Evolutionary conservation across 2,797 vertebrate genomes (phyloP), one percentile per base, ranked within the genome.

Genomic region (Lacerta agilis): DNA sequence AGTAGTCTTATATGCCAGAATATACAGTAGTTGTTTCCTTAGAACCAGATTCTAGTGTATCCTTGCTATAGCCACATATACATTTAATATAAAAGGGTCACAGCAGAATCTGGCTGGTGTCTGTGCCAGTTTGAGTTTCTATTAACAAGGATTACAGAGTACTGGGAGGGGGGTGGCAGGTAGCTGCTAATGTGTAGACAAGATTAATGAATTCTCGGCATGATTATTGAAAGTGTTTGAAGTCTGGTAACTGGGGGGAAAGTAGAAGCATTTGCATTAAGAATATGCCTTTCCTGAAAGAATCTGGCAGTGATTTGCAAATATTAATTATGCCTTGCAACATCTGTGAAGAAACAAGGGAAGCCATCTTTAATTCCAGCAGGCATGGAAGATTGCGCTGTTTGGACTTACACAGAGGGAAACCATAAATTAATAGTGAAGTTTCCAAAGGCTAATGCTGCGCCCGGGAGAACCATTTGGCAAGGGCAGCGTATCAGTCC

Each of bases 281-380:
- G 76, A 82, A 85, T 90, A 71, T 45, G 43, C 73, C 89, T 90
- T 61, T 75, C 72, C 0, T 86, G 80, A 18, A 64, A 88, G 89
- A 85, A 73, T 88, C 64, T 92, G 92, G 38, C 87, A 73, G 84
- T 69, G 66, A 78, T 90, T 79, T 94, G 45, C 85, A 91, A 91
- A 89, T 49, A 92, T 93, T 93, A 93, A 93, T 95, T 93, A 90
- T 88, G 38, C 89, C 91, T 90, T 86, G 75, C 64, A 86, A 88
- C 61, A 77, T 88, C 72, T 92, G 58, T 79, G 69, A 92, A 89
- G 81, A 73, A 87, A 93, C 78, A 86, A 8, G 5, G 81, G 88
- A 93, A 86, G 29, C 49, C 87, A 89, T 69, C 89, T 90, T 88
- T 89, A 45, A 5, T 82, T 94, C 86, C 90, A 86, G 87, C 85